Conservation (phyloP, 2,888 invertebrate genomes). For the Drosophila meridiana region DNA sequence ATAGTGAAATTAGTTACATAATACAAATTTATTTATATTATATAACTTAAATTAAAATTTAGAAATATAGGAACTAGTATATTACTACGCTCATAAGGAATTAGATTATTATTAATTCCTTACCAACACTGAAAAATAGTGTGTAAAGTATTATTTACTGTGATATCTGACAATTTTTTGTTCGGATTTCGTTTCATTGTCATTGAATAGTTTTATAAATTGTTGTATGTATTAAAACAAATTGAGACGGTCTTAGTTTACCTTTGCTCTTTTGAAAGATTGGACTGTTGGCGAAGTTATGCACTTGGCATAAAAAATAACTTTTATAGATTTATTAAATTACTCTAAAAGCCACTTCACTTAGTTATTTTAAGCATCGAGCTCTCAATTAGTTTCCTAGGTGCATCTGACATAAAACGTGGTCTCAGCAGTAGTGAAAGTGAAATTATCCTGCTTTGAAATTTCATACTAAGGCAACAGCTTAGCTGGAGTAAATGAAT, state of each 20-base stretch:
- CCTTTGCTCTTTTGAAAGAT: background rate
- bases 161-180: too few relatives aligned
- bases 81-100: too few relatives aligned
- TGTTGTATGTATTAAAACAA: too few relatives aligned
- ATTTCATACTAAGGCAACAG: slow-evolving; percentile 5
- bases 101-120: too few relatives aligned
- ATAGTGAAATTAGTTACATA: too few relatives aligned
- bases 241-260: background rate
- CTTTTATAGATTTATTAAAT: background rate
- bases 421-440: background rate
- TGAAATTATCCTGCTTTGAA: background rate
- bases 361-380: background rate
- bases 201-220: too few relatives aligned
- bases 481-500: slow-evolving; percentile 9
- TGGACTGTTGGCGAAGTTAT: background rate
- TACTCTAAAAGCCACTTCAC: background rate
- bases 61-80: too few relatives aligned
- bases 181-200: too few relatives aligned
- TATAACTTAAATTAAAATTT: too few relatives aligned
- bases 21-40: too few relatives aligned
- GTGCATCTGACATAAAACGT: background rate
- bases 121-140: too few relatives aligned
- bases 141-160: too few relatives aligned
- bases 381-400: background rate
- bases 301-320: background rate